Evolutionary conservation across 1,140 invertebrate species (phyloP), one percentile per base, ranked within the genome.

Genomic region (Laodelphax striatellus): DNA sequence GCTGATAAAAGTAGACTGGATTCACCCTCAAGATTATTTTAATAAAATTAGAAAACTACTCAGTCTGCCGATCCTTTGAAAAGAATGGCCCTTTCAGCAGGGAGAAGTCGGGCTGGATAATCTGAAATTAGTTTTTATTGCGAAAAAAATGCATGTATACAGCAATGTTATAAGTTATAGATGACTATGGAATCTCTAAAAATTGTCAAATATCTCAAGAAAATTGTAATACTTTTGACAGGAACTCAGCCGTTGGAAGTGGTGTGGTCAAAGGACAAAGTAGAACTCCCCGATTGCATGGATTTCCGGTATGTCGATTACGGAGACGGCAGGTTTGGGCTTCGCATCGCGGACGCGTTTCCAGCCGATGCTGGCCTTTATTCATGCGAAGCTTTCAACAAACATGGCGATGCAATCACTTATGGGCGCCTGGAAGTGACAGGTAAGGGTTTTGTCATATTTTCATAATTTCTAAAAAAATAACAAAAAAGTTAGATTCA

Each of bases 281-380:
- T 80, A 63, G 76, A 82, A 46, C 70, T 92, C 21, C 75, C 77
- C n/a, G 78, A 88, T 66, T 82, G 79, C 63, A 77, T 80, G n/a
- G 80, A 84, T 65, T 77, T 78, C 68, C 76, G 73, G 50, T 83
- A 86, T 66, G 72, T 82, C 31, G 75, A 80, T 64, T 78, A 80
- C 53, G 79, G 77, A 52, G 79, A 83, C 52, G 81, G 82, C 28
- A 72, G 75, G 4, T 74, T 83, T 50, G 80, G 76, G 42, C 74
- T 91, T 28, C 72, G 78, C 24, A 77, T 92, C 41, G 72, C 76
- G 11, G 82, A 90, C 66, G 77, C 81, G 34, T 82, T 82, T 66
- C 70, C 77, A 19, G 77, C 85, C 65, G 86, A 90, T 71, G 77
- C 79, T 34, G 88, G 86, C n/a, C 72, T 79, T 44, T 91, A 90